Base-by-base conservation (phyloP, 2,888 invertebrate species). In the Drosophila eohydei region DNA sequence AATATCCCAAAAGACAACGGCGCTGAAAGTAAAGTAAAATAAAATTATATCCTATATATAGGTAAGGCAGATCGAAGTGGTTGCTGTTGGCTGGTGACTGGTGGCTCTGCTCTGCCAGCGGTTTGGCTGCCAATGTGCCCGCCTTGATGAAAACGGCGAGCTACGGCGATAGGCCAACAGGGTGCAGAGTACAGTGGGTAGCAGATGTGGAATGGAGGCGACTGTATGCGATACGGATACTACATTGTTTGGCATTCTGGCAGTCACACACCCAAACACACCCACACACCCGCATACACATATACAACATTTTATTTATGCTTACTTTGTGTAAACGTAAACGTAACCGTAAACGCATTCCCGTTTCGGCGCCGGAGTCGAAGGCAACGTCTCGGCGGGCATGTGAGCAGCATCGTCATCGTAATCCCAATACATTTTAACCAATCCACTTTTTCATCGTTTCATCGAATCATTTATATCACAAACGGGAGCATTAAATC, bases 401-500 rank as follows among this genome's bases (percentile, higher is more conserved):
- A 79, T 74, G 61, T 62, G 64, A 60, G 66, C 72, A 62, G 46
- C 73, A 40, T 71, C 36, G 83, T 38, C 55, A 26, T 41, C 65
- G 81, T 89, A 90, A 87, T 90, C 90, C 91, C 91, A 80, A 89
- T 89, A 85, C 90, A 91, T 87, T 89, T 87, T 79, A 85, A 83
- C 89, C 87, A 91, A 89, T 89, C 81, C 88, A 87, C 85, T 90
- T 87, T 90, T 85, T 90, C 87, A 88, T 89, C 91, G 90, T 91
- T 80, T 85, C 88, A 78, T 81, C 83, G 89, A 84, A 78, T 83
- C 87, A 82, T 91, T 91, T 90, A 91, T 91, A 90, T 88, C 86
- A 80, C 90, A 91, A 90, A 85, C 83, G 85, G 88, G 87, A 89
- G 89, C 84, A 84, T 91, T 90, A 91, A 90, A 90, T 91, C 83